Conservation (phyloP, 2,113 vertebrate species). For the Pampusana beccarii region DNA sequence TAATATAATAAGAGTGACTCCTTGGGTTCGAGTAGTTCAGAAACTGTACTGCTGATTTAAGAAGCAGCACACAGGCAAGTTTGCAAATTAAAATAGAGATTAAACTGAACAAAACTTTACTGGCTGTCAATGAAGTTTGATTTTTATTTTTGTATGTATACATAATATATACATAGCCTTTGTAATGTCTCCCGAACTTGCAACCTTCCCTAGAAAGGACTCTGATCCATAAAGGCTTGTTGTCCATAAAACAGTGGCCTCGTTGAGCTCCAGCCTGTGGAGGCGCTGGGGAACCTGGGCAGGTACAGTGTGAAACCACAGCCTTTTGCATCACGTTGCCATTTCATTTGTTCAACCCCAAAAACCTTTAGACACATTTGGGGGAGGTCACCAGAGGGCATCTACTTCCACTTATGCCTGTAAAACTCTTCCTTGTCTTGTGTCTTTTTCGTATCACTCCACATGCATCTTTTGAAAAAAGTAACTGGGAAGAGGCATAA, state of each 20-base stretch:
- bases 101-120: background rate
- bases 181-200: background rate
- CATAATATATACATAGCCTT: background rate
- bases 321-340: background rate
- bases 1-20: background rate
- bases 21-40: background rate
- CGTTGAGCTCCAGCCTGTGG: background rate
- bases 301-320: background rate
- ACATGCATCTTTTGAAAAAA: background rate
- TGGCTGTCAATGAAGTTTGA: background rate
- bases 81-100: background rate
- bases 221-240: background rate
- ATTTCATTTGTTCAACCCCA: rapidly evolving
- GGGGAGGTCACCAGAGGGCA: background rate
- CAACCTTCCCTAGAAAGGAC: background rate
- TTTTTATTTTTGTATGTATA: background rate
- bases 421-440: background rate
- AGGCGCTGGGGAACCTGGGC: background rate
- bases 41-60: background rate
- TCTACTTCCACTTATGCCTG: background rate
- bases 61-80: background rate
- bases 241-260: background rate
- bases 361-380: background rate
- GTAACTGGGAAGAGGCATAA: background rate
- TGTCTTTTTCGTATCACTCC: rapidly evolving